Base-by-base conservation (phyloP, 2,888 invertebrate species). In the Prosopocoilus inquinatus region DNA sequence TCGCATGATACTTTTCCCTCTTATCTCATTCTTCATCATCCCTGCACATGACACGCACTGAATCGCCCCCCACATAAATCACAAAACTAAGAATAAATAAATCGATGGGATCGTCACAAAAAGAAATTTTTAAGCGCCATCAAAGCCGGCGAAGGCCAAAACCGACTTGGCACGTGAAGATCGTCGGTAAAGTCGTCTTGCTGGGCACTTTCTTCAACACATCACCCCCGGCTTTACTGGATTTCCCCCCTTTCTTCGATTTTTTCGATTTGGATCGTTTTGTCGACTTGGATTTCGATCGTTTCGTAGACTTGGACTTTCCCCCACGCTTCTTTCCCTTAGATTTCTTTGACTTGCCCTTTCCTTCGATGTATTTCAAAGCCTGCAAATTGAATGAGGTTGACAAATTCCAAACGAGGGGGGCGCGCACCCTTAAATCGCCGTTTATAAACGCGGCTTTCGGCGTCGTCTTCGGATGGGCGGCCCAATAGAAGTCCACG, bases 401-500 rank as follows among this genome's bases (percentile, higher is more conserved):
- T 4, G n/a, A 34, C 11, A 12, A 12, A 12, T 38, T 4, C n/a
- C 36, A 9, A 13, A 1, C 43, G n/a, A 12, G 2, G 44, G 13
- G 11, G 12, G n/a, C 39, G 49, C 53, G 53, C 63, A 72, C 75
- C 59, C 70, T 67, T 61, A 74, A 61, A 55, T 69, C 70, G 11
- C 72, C 73, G 55, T 70, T 74, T 4, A 82, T 70, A 45, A 63
- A 58, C 11, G 70, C 57, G 9, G 73, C 75, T 11, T 65, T 61
- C 3, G 60, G 50, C 43, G 50, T 48, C 32, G 67, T 59, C 43
- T 65, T 53, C 1, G 67, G 63, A n/a, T 79, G 73, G 61, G 79
- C 78, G 33, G 81, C 80, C 84, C 84, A 84, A 64, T 81, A 80
- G 68, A 80, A 84, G 64, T 83, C 81, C 50, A 82, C 77, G 1